Conservation (phyloP, 2,113 vertebrate species). For the Eulemur macaco region DNA sequence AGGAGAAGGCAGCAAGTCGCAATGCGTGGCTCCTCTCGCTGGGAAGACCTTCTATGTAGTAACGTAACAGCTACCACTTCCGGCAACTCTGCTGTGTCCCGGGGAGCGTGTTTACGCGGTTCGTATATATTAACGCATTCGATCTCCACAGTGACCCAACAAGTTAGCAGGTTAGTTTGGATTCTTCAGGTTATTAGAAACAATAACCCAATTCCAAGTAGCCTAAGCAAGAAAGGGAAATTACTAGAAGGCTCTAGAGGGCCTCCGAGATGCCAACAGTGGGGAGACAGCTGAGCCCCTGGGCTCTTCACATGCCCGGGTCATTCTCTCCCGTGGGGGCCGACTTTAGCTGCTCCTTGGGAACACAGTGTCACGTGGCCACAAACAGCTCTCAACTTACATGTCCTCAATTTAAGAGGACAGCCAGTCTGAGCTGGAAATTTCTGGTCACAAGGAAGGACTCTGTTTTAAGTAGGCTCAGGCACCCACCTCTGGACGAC, state of each 20-base stretch:
- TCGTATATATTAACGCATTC: background rate
- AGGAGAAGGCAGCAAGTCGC: background rate
- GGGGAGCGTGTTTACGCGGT: background rate
- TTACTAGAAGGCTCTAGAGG: background rate
- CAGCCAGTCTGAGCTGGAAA: background rate
- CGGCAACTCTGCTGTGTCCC: background rate
- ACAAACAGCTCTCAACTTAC: background rate
- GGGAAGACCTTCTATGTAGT: background rate
- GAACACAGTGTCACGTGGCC: background rate
- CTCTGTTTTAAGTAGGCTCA: background rate
- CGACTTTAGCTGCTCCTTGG: background rate
- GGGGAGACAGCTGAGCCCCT: no score
- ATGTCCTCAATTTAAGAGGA: background rate
- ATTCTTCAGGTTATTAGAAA: background rate
- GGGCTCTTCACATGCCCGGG: background rate
- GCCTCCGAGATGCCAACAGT: background rate
- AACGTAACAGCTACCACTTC: background rate
- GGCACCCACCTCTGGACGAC: background rate
- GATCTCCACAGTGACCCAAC: background rate
- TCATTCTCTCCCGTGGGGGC: background rate
- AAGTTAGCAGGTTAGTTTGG: background rate
- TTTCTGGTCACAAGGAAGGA: background rate
- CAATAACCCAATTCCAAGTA: background rate
- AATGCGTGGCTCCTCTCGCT: background rate
- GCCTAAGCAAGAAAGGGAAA: background rate